phyloP scores from a whole-genome alignment of 2,797 vertebrate genomes.

The Zenarchopterus dispar region DNA sequence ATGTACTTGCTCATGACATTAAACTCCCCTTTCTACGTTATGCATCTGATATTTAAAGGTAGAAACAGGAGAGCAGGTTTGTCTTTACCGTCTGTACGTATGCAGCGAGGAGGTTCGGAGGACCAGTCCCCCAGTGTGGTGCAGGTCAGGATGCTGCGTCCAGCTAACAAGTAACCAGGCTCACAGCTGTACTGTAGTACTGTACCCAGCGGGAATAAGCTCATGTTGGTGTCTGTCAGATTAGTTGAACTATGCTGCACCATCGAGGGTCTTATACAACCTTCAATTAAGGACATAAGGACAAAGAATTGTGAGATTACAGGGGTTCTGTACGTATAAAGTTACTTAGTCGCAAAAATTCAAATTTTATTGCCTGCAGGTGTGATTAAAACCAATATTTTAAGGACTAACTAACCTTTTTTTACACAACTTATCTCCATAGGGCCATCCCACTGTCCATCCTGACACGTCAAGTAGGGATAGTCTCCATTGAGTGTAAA shows the following conservation, averaged over 20 bases:
- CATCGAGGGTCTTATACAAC: slow-evolving; percentile 71
- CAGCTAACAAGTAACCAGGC: slow-evolving; percentile 74
- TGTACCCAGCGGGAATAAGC: slow-evolving; percentile 75
- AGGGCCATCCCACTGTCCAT: slow-evolving; percentile 92
- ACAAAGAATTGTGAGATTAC: background rate
- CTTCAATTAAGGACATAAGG: slow-evolving; percentile 35
- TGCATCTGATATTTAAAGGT: too few species aligned
- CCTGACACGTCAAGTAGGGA: slow-evolving; percentile 94
- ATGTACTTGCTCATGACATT: too few species aligned
- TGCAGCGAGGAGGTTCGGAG: slow-evolving; percentile 76
- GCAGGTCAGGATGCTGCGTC: slow-evolving; percentile 75
- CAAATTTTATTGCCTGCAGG: background rate
- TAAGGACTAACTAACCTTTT: slow-evolving; percentile 82
- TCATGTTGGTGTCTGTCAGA: slow-evolving; percentile 75
- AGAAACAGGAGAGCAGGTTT: background rate
- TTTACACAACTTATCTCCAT: slow-evolving; percentile 92
- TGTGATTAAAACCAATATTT: background rate
- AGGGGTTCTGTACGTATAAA: background rate
- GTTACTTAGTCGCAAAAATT: background rate
- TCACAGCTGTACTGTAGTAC: slow-evolving; percentile 81
- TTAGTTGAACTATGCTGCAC: slow-evolving; percentile 76
- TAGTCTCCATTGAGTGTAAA: slow-evolving; percentile 93
- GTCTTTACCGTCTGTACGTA: slow-evolving; percentile 69
- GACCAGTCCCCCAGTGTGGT: slow-evolving; percentile 76
- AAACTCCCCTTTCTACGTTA: too few species aligned